Evolutionary conservation across 2,888 invertebrate genomes (phyloP).

Genomic region (Tribolium freemani): DNA sequence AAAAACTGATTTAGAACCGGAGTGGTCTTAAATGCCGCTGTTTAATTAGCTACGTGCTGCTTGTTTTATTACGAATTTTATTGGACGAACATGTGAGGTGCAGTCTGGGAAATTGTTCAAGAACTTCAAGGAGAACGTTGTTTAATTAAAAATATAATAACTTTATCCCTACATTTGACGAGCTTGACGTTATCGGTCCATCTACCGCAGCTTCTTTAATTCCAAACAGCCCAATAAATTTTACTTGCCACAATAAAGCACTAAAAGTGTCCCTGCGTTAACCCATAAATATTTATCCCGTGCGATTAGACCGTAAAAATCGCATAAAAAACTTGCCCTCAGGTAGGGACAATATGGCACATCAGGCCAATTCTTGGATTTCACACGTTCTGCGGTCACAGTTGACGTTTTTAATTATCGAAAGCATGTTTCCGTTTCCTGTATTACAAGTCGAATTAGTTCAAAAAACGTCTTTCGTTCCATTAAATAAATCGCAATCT

Average conservation of each 20-base stretch:
- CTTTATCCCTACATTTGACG: neutral
- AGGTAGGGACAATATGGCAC: slow-evolving; percentile 31
- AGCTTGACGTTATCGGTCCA: slow-evolving; percentile 53
- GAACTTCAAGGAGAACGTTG: neutral
- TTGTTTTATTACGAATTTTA: slow-evolving; percentile 22
- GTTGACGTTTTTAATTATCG: neutral
- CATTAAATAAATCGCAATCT: slow-evolving; percentile 27
- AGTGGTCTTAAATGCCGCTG: slow-evolving; percentile 10
- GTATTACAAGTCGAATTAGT: neutral
- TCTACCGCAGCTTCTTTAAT: slow-evolving; percentile 52
- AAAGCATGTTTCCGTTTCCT: neutral
- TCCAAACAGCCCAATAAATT: slow-evolving; percentile 53
- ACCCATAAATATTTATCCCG: slow-evolving; percentile 56
- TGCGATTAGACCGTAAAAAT: slow-evolving; percentile 43
- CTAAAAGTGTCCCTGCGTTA: slow-evolving; percentile 44
- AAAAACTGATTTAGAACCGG: slow-evolving; percentile 25
- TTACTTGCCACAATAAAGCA: slow-evolving; percentile 51
- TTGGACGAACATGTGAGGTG: slow-evolving; percentile 1
- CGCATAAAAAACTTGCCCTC: slow-evolving; percentile 38
- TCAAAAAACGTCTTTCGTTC: neutral
- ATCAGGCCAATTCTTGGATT: too few species aligned
- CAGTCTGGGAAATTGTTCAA: neutral
- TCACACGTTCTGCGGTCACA: neutral
- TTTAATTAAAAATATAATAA: too few species aligned
- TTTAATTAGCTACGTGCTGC: slow-evolving; percentile 23